These are phyloP conservation scores for Phylloscopus trochilus DNA, from an alignment of 2,113 vertebrate genomes.

Conservation along the genomic window DNA sequence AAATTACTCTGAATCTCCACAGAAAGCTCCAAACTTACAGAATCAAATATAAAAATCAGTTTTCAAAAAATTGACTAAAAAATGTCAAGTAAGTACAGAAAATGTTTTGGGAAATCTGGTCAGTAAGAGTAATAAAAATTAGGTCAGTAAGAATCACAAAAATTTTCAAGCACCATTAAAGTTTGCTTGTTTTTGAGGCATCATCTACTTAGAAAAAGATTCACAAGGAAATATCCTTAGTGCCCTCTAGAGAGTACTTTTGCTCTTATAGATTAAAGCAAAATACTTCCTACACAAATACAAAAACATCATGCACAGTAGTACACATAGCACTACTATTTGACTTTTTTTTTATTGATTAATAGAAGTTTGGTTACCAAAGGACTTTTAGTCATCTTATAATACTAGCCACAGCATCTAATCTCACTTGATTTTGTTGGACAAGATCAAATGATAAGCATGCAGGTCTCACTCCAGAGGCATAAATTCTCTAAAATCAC, in stretches of 20 bases:
- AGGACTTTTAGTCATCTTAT: not conserved
- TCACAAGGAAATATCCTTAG: not conserved
- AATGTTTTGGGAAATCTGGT: not conserved
- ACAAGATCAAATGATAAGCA: not conserved
- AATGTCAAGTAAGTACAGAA: not conserved
- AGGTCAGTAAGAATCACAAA: not conserved
- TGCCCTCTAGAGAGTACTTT: not conserved
- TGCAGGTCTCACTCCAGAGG: not conserved
- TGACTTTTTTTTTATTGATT: not conserved
- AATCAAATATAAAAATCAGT: not conserved
- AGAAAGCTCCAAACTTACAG: not conserved
- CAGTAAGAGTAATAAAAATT: not conserved
- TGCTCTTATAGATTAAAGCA: not conserved
- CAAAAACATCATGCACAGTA: not conserved
- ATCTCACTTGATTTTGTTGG: not conserved
- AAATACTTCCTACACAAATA: not conserved
- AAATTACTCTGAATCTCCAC: not conserved
- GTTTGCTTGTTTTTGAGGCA: not conserved
- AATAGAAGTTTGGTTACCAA: not conserved
- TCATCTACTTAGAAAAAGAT: not conserved
- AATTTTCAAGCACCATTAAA: not conserved
- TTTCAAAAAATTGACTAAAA: not conserved
- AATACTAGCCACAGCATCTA: not conserved
- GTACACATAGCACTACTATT: not conserved
- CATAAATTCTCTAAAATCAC: not conserved